Evolutionary conservation across 2,797 vertebrate species (phyloP).

Genomic region (Enteromius viviparus): DNA sequence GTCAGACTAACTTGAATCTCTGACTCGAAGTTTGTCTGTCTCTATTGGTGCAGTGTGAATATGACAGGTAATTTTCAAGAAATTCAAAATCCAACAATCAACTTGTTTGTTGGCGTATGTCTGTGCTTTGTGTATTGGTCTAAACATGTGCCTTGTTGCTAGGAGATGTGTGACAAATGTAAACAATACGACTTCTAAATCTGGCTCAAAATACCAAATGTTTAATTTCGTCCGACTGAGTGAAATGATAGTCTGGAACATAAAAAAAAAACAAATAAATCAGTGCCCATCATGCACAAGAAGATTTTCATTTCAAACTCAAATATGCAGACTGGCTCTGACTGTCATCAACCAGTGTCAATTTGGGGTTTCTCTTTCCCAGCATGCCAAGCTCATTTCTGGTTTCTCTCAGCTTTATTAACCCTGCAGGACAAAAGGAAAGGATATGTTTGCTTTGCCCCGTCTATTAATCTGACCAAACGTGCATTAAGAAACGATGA

Average conservation of each 20-base stretch:
- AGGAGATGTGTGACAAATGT: neutral
- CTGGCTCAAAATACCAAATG: neutral
- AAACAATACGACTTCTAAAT: neutral
- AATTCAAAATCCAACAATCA: neutral
- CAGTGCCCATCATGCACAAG: neutral
- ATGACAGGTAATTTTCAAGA: neutral
- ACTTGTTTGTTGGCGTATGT: neutral
- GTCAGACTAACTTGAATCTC: neutral
- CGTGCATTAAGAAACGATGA: slow-evolving; percentile 30
- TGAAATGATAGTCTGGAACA: neutral
- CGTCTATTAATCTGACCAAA: slow-evolving; percentile 29
- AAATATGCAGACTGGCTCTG: neutral
- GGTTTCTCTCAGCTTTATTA: slow-evolving; percentile 51
- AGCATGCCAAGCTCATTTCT: slow-evolving; percentile 24
- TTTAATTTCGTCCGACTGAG: neutral
- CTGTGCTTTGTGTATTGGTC: neutral
- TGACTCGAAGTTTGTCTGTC: neutral
- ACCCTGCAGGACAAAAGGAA: slow-evolving; percentile 15
- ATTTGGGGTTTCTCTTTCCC: neutral
- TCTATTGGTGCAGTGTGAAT: neutral
- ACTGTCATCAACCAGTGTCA: neutral
- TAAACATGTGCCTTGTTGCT: neutral
- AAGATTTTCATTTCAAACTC: neutral
- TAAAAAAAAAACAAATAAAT: too few relatives aligned
- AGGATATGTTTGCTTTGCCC: slow-evolving; percentile 24